Base-by-base conservation (phyloP, 2,113 vertebrate species). In the Pedetes capensis region DNA sequence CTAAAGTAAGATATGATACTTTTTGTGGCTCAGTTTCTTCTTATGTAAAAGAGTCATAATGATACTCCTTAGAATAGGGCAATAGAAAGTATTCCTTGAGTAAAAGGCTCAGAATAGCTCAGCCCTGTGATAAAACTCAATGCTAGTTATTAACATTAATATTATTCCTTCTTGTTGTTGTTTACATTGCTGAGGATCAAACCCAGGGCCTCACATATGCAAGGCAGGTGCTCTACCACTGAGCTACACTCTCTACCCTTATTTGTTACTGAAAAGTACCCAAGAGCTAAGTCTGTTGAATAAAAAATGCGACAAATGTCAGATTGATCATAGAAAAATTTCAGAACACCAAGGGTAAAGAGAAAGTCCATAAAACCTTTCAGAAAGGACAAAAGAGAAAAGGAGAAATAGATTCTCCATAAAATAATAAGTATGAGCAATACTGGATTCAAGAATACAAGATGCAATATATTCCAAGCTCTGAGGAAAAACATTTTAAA, bases 361-460 rank as follows among this genome's bases (percentile, higher is more conserved):
- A 71, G 12, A 76, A 92, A 53, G 75, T 85, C 49, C 25, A 32
- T 32, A 79, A 79, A 92, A 93, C 29, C n/a, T 93, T 83, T 90
- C 39, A 39, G 90, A 92, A 83, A 75, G 69, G 81, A 37, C 55
- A 76, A 63, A 68, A 64, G 34, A 57, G 55, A 95, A 87, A 59
- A 10, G 69, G 63, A 83, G 71, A 63, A 71, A 76, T 20, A 1
- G 3, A 87, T 78, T 87, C 49, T 80, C 49, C 42, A 61, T 76
- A 66, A 93, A 95, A 80, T 64, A 55, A 22, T 37, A 88, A 51
- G 34, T 34, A 25, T 11, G 32, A 63, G 29, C 13, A 68, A 42
- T 37, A 39, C 5, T 9, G 25, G 42, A 16, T 75, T 44, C 8
- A 61, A 44, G 82, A 37, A 61, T 32, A 20, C 12, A 51, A 22